These are phyloP conservation scores for Drosophila parthenogenetica DNA, from an alignment of 2,888 invertebrate genomes.

Conservation along the genomic window DNA sequence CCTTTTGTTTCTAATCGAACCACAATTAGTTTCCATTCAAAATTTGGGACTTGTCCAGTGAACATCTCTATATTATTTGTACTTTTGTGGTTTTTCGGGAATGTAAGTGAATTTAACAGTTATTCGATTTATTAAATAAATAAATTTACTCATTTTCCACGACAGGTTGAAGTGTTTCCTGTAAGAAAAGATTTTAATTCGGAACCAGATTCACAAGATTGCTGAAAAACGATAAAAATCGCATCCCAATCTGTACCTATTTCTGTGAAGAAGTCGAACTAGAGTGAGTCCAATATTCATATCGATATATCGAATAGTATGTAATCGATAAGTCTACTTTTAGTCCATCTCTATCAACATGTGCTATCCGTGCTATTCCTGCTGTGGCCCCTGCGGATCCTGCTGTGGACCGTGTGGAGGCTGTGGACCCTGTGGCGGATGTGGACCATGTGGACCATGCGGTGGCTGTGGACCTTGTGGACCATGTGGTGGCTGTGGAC, in stretches of 20 bases:
- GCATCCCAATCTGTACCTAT: conserved; percentile 1
- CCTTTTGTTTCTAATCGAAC: too few species aligned
- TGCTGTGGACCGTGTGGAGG: not conserved
- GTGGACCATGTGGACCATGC: conserved; percentile 8
- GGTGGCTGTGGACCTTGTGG: conserved; percentile 14
- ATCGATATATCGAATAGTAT: not conserved
- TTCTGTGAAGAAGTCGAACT: conserved; percentile 25
- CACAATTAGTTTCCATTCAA: conserved; percentile 1
- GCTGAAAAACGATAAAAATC: not conserved
- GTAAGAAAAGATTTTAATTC: not conserved
- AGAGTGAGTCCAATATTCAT: not conserved
- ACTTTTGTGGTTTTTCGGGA: conserved; percentile 12
- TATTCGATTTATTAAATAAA: not conserved
- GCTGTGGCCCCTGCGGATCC: conserved; percentile 8
- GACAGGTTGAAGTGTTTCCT: conserved; percentile 13
- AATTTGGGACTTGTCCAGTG: conserved; percentile 5
- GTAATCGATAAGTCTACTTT: not conserved
- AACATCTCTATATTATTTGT: conserved; percentile 20
- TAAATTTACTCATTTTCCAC: not conserved
- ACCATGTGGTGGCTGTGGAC: conserved; percentile 17
- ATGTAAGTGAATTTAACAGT: conserved; percentile 10
- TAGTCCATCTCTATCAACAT: conserved; percentile 9
- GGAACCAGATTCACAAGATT: not conserved
- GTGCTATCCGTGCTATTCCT: conserved; percentile 17
- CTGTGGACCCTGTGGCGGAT: conserved; percentile 5